Evolutionary conservation across 2,888 invertebrate genomes (phyloP), one percentile per base, ranked within the genome.

Genomic region (Heliconius ismenius): DNA sequence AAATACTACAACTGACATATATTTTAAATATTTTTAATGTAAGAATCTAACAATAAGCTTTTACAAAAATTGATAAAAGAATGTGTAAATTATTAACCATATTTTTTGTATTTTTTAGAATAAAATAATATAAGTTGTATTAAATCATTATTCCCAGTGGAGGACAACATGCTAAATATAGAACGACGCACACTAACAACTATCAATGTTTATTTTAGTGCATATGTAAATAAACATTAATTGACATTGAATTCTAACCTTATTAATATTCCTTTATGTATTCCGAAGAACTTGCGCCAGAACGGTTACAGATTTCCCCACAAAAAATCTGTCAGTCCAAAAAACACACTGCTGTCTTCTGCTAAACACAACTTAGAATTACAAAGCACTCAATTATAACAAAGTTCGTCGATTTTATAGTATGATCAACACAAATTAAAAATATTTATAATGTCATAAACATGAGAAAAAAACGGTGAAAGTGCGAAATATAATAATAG

Each of bases 251-350:
- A 18, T 76, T 84, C 89, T 87, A 84, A 92, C 92, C 92, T 92
- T 89, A 81, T 83, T 75, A 83, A 79, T 80, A 80, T 85, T 82
- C 82, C 83, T 76, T 82, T 82, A 74, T 78, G 81, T 83, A 85
- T 86, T 85, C 81, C 80, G 70, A 83, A 79, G 79, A 85, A 85
- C 83, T 87, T 88, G 86, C 86, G 87, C 85, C 86, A 85, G 88
- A 85, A 88, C 85, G 83, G 79, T 82, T 82, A 81, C 82, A 83
- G 85, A 89, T 84, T 82, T 83, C 81, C 88, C 89, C 85, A 84
- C 87, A 87, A 88, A 43, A 88, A 90, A 90, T 89, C 86, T 86
- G 87, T 87, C 85, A 84, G 81, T 82, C 78, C 80, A 84, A 86
- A 88, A 89, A 90, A 87, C 79, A 85, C 87, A 89, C 87, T 84